Evolutionary conservation across 2,888 invertebrate species (phyloP), one percentile per base, ranked within the genome.

Genomic region (Silvanus unidentatus): DNA sequence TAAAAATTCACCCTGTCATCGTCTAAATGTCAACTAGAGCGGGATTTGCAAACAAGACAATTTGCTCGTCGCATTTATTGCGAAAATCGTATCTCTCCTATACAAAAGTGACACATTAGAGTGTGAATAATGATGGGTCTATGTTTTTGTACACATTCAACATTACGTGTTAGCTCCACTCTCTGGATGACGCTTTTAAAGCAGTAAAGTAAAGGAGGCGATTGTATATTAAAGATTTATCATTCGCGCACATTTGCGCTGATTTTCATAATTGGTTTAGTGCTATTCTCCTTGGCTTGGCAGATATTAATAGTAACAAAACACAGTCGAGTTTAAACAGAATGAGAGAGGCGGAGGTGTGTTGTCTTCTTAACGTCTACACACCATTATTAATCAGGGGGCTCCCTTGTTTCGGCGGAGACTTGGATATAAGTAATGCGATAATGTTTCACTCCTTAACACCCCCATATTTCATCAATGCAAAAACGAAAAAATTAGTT

Each of bases 181-280:
- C 22, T 22, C 22, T 22, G 3, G 4, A 22, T 22, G 22, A 22
- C 8, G 22, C 22, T 22, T 22, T 22, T n/a, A n/a, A n/a, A 22
- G 4, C 22, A 8, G 8, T 8, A 5, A 22, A 5, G 3, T 8
- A 22, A 22, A 22, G 3, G 8, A 22, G 22, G 55, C 56, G 58
- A 60, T 63, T 60, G 61, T 59, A 55, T 60, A 58, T 60, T 57
- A 59, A 60, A 63, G 59, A 65, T 64, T 64, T 63, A 64, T 64
- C 60, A 64, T 63, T 60, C 54, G 56, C 52, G 52, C 55, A 52
- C 61, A 58, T 62, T 63, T 59, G 57, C 59, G 59, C 59, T 59
- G 61, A 61, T 64, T 64, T 59, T 53, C 57, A 59, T 64, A 65
- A 65, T 64, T 64, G 63, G 62, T 63, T 62, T 60, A 62, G 58